These are phyloP conservation scores for Amaurobius ferox DNA, from an alignment of 2,888 invertebrate genomes.

Conservation along the genomic window DNA sequence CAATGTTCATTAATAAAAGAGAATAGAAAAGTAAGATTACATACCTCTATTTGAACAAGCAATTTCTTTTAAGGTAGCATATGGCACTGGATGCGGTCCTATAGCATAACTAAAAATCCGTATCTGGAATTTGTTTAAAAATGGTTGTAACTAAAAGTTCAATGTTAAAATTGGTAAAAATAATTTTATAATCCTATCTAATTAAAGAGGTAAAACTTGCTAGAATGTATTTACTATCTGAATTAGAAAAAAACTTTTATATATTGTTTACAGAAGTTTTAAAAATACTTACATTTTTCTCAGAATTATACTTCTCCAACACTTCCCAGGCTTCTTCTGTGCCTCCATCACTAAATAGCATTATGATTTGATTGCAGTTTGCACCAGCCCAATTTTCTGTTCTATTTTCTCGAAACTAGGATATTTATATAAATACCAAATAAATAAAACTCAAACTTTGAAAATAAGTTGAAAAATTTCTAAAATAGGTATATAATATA, in stretches of 20 bases:
- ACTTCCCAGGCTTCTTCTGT: slow-evolving; percentile 80
- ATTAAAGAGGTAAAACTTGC: too few species aligned
- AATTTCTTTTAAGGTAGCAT: slow-evolving; percentile 78
- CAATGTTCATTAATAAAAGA: too few species aligned
- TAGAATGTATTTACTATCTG: neutral
- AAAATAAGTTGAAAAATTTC: too few species aligned
- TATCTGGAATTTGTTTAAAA: slow-evolving; percentile 75
- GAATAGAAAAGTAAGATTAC: neutral
- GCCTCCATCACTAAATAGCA: slow-evolving; percentile 81
- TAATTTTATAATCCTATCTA: neutral
- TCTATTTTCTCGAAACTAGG: slow-evolving; percentile 74
- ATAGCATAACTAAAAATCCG: slow-evolving; percentile 80
- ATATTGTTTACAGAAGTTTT: neutral
- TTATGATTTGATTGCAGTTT: slow-evolving; percentile 80
- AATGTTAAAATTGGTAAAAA: neutral
- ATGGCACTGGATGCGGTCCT: slow-evolving; percentile 79
- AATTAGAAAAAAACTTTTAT: neutral
- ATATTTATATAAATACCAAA: too few species aligned
- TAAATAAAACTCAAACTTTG: too few species aligned
- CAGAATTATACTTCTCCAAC: slow-evolving; percentile 78
- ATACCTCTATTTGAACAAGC: slow-evolving; percentile 79
- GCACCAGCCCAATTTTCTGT: slow-evolving; percentile 77
- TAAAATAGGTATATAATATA: too few species aligned
- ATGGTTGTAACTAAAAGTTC: too few species aligned
- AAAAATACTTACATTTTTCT: slow-evolving; percentile 67